Base-by-base conservation (phyloP, 2,797 vertebrate genomes). In the Ctenosaura bakeri region DNA sequence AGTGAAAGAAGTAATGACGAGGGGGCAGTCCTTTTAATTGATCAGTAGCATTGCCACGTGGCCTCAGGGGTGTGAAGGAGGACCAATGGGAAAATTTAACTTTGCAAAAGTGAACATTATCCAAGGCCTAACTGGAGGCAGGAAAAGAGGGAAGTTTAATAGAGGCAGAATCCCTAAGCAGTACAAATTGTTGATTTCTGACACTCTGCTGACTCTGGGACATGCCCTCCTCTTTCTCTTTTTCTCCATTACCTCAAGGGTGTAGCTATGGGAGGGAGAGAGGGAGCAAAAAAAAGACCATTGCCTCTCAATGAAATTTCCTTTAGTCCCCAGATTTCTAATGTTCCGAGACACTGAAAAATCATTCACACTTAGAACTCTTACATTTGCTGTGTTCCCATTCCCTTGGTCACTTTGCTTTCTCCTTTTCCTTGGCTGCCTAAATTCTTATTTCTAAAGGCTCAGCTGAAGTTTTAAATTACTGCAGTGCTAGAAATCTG, bases 21-120 rank as follows among this genome's bases (percentile, higher is more conserved):
- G 89, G 87, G 90, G 35, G 86, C 2, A 46, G 35, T 22, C 56
- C 91, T 95, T 94, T 93, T 42, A 50, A 13, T 14, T 87, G 78
- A 46, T 89, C 29, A 26, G 85, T 94, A 59, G n/a, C 80, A 78
- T 69, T 83, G 74, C 86, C 71, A 77, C 32, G 46, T 78, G 80
- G n/a, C 50, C 64, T 83, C 22, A 69, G 87, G 46, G 3, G n/a
- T n/a, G 14, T 13, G 46, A 62, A 29, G 32, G 59, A 76, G 14
- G 69, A 66, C 59, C 8, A 42, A 86, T 64, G 46, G 42, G 69
- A 54, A 90, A 87, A 90, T 69, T 56, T 90, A 77, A 10, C 50
- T 35, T 42, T 83, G 35, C 42, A 90, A n/a, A 90, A 38, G n/a
- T 87, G 83, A 90, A 88, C 32, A 88, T 73, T 73, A 85, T 64